Base-by-base conservation (phyloP, 2,113 vertebrate genomes). In the Istiophorus platypterus region DNA sequence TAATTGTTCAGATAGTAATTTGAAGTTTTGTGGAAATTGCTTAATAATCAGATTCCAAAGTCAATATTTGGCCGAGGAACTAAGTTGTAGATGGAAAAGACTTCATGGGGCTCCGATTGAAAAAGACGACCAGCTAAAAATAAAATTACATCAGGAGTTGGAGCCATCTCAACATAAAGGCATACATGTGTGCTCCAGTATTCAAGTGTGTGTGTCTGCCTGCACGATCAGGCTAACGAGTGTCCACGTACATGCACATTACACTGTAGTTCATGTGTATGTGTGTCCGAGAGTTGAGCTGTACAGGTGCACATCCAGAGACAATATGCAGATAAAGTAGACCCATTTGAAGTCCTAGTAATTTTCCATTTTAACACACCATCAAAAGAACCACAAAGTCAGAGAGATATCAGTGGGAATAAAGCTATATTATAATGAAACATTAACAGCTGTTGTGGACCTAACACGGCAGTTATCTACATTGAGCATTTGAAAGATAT, bases 41-140 rank as follows among this genome's bases (percentile, higher is more conserved):
- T 95, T 95, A 94, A 95, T 95, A 95, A 95, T 95, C 94, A 95
- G 92, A 95, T 94, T 91, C 87, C 92, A 92, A 94, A 96, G 94
- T 94, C 92, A 94, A 94, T 94, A 95, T 95, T 94, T 94, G 91
- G 90, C 81, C 57, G 88, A 71, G 80, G 91, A 93, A 93, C 92
- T 88, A 90, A 93, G 92, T 93, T 91, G 86, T 91, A 90, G 92
- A 91, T 82, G 85, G 87, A 71, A 69, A 94, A 90, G 91, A 89
- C 91, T 92, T 91, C 72, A 93, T 91, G 91, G 86, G 69, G 81
- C 76, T 76, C 61, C 42, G 31, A 75, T 76, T n/a, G 66, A 78
- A 76, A 87, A 80, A 34, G 59, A 75, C 47, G 61, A 76, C 73
- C 61, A 0, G 83, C 77, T 91, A 85, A 91, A 88, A 93, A 89